Percentiles rank a stretch among this genome's conserved stretches.
Evolutionary conservation across 2,113 vertebrate genomes (phyloP).

Genomic region (Corynorhinus townsendii): DNA sequence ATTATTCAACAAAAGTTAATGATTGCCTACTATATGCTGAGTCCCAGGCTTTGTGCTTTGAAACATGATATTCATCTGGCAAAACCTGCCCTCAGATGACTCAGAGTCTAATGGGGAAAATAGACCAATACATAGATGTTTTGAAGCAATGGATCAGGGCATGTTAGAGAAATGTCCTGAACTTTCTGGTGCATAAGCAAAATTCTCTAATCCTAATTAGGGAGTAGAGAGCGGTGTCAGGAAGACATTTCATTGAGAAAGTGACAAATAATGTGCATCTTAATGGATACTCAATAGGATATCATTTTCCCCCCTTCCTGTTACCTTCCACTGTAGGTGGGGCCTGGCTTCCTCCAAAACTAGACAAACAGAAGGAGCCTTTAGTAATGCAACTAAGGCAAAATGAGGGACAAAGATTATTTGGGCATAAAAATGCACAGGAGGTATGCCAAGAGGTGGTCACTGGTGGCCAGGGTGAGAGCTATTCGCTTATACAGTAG

Average conservation of each 20-base stretch:
- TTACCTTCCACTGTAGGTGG: background rate
- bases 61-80: background rate
- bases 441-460: background rate
- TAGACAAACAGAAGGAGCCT: background rate
- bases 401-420: background rate
- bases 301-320: background rate
- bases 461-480: background rate
- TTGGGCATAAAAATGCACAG: background rate
- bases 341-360: background rate
- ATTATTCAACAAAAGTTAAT: background rate
- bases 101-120: background rate
- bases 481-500: background rate
- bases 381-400: background rate
- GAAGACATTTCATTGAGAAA: background rate
- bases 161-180: background rate
- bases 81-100: background rate
- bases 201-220: background rate
- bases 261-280: background rate
- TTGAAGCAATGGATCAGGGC: background rate
- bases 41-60: background rate
- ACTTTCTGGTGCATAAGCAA: background rate
- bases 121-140: background rate
- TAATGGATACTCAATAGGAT: background rate
- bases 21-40: background rate
- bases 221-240: background rate